Evolutionary conservation across 2,888 invertebrate genomes (phyloP), one percentile per base, ranked within the genome.

Genomic region (Apomyelois bistriatella): DNA sequence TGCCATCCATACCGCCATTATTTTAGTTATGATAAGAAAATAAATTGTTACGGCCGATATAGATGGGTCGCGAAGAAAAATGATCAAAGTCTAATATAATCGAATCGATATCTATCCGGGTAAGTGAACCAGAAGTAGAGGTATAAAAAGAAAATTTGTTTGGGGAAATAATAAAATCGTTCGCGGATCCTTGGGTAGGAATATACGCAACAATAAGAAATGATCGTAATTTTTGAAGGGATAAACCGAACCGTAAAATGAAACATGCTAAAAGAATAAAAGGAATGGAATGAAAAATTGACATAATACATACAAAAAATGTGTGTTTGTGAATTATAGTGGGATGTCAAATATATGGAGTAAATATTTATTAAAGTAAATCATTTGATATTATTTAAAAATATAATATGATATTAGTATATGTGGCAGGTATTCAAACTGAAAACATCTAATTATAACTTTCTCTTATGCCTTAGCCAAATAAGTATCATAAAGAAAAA

Each of bases 11-110:
- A 22, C 22, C 5, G 22, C 22, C 22, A 22, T 22, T 22, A 22
- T 22, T 22, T 22, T 22, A n/a, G n/a, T n/a, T n/a, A 22, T 5
- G 22, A 22, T 22, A 22, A 22, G 5, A 22, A 5, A 3, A 22
- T 22, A 22, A 22, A 22, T 22, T 16, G 3, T 40, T 9, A 9
- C 40, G 40, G 9, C 16, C 40, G 9, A 40, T 32, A 7, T 76
- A 77, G 72, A 74, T 65, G 70, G 66, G 64, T 65, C 53, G 59
- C 57, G 59, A 61, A 66, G 65, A 65, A 68, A 63, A 59, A 73
- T 72, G 71, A 75, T 74, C 65, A 69, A 72, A 72, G 58, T 60
- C 55, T 56, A 60, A 58, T 56, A 60, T 51, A 53, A 55, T 53
- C 53, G 51, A 55, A 35, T 40, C 40, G 40, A 40, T 40, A 40